Evolutionary conservation across 2,888 invertebrate genomes (phyloP), one percentile per base, ranked within the genome.

Genomic region (Abscondita cerata): DNA sequence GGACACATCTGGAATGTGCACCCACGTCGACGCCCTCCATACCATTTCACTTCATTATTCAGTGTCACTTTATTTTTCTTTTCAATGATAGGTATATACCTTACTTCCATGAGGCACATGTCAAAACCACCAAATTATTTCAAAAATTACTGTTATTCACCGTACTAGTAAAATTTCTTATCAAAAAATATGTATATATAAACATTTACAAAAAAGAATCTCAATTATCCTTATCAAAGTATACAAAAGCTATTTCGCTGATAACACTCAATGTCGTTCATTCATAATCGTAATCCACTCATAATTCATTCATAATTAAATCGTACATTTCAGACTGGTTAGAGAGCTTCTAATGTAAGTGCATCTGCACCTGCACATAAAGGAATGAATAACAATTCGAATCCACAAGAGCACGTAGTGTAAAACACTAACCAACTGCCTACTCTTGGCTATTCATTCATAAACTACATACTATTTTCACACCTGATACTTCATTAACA

Each of bases 1-100:
- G 67, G 68, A 75, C 73, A 73, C 72, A 77, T 77, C 77, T 73
- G 73, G 75, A 76, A 75, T 75, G 75, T 65, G 72, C 75, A 75
- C 76, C 75, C 75, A 76, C 75, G 74, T 72, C 68, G 73, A 71
- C 71, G 72, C 73, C 71, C 69, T 69, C 71, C 73, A 68, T 71
- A 70, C 67, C 70, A 70, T 71, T 73, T 74, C 71, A 73, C 69
- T 70, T 72, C 73, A 74, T 74, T 72, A 74, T 73, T 74, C 73
- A 74, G 69, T 69, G 72, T 72, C 72, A 72, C 66, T 68, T 70
- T 71, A 65, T 73, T 70, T 70, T 67, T 25, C 56, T 67, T 59
- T 62, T 58, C 58, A 57, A 50, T 59, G 47, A 56, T 25, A n/a
- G n/a, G n/a, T n/a, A n/a, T n/a, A 31, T 9, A 31, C 31, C 4